Base-by-base conservation (phyloP, 30 jellyfish, hydroid and myxozoan genomes). In the Clytia hemisphaerica region DNA sequence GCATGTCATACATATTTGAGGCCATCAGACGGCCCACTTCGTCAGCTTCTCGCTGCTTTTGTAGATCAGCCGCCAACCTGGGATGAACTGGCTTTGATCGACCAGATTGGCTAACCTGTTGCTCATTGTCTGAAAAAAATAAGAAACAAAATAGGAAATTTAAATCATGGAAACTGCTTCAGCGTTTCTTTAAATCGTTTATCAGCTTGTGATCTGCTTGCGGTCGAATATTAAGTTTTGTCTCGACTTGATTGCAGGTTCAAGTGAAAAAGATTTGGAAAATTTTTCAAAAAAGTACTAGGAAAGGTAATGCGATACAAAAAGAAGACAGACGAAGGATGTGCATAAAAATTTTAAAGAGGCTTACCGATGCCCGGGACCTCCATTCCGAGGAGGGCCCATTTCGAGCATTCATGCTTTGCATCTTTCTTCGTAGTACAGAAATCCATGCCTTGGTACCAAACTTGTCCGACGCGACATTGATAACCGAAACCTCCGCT, bases 371-470 rank as follows among this genome's bases (percentile, higher is more conserved):
- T 45, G 24, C 80, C 87, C 14, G 91, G 81, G 29, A 86, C 37
- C 4, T 86, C 93, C 80, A 86, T 47, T 4, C 47, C 79, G 47
- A 86, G 50, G 37, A 86, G 68, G 1, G 96, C 96, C 96, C 94
- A 78, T 61, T 63, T 72, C 14, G 96, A 93, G 18, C 89, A 77
- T 29, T 34, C 60, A 6, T 77, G 93, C 26, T 42, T 64, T 6
- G 96, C 93, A 27, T 50, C 80, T 62, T 55, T 78, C 47, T 86
- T 86, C 19, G 91, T 78, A 15, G 67, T 73, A 25, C 58, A 77
- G 32, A 3, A 24, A 3, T 78, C 93, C 36, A 47, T 50, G 55
- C 96, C 67, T 14, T 45, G 37, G 48, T 57, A 86, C 35, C 35
- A 12, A 38, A 72, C 61, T 2, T 72, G 68, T 21, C 51, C 44